Evolutionary conservation across 2,888 invertebrate species (phyloP).

Genomic region (Drosophila leonis): DNA sequence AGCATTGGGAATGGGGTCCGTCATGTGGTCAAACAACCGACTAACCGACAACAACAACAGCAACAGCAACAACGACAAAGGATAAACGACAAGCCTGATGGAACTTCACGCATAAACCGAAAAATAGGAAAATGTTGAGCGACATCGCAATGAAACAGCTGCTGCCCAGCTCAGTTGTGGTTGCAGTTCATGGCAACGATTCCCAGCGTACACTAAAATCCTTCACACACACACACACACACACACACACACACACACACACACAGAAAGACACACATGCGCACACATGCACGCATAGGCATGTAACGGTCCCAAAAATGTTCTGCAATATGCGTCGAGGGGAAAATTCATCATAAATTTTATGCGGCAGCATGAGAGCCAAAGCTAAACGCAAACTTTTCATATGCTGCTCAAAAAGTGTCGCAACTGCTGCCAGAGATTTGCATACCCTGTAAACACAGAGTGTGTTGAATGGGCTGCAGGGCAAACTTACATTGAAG

Average conservation of each 20-base stretch:
- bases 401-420: conserved; percentile 67
- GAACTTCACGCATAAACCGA: conserved; percentile 70
- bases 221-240: conserved; percentile 25
- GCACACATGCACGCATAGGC: conserved; percentile 68
- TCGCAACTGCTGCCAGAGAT: conserved; percentile 59
- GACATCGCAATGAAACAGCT: conserved; percentile 71
- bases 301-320: conserved; percentile 74
- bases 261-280: conserved; percentile 2
- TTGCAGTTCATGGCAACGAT: conserved; percentile 65
- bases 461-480: no score
- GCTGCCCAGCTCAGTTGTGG: conserved; percentile 68
- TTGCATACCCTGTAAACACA: conserved; percentile 21
- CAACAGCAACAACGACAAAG: conserved; percentile 32
- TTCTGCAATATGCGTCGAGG: conserved; percentile 79
- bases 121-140: conserved; percentile 58
- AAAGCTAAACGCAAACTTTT: conserved; percentile 65
- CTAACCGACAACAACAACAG: conserved; percentile 40
- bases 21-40: conserved; percentile 78
- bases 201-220: conserved; percentile 23
- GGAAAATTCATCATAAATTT: conserved; percentile 82
- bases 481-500: not conserved
- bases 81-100: conserved; percentile 59
- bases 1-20: conserved; percentile 55
- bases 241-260: conserved; percentile 18
- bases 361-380: conserved; percentile 73